Base-by-base conservation (phyloP, 2,797 vertebrate genomes). In the Sitta carolinensis region DNA sequence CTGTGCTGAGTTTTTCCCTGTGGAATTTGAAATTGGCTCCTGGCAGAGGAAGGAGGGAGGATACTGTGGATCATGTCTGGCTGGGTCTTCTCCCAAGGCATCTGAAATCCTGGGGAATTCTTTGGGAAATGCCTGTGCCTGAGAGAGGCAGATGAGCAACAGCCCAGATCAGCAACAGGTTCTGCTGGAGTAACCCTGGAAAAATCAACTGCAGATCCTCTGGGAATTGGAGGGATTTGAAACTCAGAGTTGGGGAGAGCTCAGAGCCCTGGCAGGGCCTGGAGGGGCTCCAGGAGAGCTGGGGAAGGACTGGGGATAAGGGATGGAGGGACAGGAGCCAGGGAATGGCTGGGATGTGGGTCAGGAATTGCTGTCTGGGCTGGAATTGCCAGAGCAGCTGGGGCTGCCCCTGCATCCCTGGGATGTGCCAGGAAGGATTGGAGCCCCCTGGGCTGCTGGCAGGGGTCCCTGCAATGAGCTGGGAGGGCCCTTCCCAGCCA, bases 291-390 rank as follows among this genome's bases (percentile, higher is more conserved):
- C 38, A 43, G 78, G 55, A 61, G 55, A 61, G 70, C 32, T 43
- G 54, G 1, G 43, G 32, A 61, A 55, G 78, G 78, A 13, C 62
- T 22, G 8, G 23, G 55, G 54, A 9, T 29, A 76, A 67, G 54
- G 62, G 0, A 0, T 12, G 10, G 5, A 84, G 43, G 36, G 32
- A 18, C 62, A 43, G 70, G 9, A 61, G 2, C 0, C 62, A 84
- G 62, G 45, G 38, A 55, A 73, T 47, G 57, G 48, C 48, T 47
- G 43, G 43, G 43, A 45, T 45, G 8, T 45, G 43, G 43, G 43
- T 1, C 7, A 86, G 64, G 34, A 32, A 78, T 86, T 86, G 0
- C 55, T 69, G 38, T 0, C 40, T 59, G 62, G 52, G 6, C 2
- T n/a, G 30, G 55, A 2, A 12, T 55, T 62, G 3, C 74, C 64